Percentiles rank a stretch among this genome's conserved stretches.
phyloP scores from a whole-genome alignment of 2,797 vertebrate species.

The Chelonia mydas region DNA sequence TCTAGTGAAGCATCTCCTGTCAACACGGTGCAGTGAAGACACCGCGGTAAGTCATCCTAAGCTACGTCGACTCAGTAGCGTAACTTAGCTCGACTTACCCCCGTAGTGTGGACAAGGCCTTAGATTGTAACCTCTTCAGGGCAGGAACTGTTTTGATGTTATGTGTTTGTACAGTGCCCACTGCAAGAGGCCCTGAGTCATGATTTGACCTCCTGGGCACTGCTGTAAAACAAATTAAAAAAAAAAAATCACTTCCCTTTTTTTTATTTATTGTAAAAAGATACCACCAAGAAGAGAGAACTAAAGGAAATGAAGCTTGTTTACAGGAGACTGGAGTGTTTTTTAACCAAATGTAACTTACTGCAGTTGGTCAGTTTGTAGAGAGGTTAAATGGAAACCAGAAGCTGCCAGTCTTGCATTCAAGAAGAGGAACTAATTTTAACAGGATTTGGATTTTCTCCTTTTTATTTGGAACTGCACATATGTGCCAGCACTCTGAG shows the following conservation, averaged over 20 bases:
- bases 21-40: too few species aligned
- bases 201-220: background rate
- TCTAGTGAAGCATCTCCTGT: too few species aligned
- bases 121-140: background rate
- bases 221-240: background rate
- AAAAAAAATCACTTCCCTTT: background rate
- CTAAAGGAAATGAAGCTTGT: background rate
- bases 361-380: background rate
- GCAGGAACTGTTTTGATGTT: background rate
- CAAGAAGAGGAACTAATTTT: background rate
- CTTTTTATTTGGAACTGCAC: background rate
- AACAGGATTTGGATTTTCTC: background rate
- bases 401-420: background rate
- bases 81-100: too few species aligned
- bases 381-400: background rate
- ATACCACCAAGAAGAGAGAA: constrained; percentile 26
- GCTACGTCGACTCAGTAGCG: too few species aligned
- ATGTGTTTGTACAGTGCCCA: background rate
- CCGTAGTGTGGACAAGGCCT: background rate
- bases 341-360: constrained; percentile 3
- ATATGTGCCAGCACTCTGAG: background rate
- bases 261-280: constrained; percentile 15
- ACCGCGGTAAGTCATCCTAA: too few species aligned
- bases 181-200: background rate
- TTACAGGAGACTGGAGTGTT: background rate